These are phyloP conservation scores for Rhabditoides inermis DNA, from an alignment of 2,888 invertebrate genomes.

Conservation along the genomic window DNA sequence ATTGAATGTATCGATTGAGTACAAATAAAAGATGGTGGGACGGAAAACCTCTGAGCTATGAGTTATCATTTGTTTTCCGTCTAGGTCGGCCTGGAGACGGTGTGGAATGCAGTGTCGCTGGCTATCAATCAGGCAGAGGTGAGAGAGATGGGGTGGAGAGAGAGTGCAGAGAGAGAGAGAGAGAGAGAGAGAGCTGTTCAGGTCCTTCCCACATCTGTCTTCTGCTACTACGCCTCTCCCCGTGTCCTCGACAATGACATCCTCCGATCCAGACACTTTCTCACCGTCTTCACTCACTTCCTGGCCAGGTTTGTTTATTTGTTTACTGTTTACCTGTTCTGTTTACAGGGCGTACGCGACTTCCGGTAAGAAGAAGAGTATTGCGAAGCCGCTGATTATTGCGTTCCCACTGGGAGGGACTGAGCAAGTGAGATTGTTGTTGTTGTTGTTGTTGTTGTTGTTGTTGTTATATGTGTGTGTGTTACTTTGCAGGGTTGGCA, in stretches of 20 bases:
- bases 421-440: too few species aligned
- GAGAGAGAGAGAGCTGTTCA: neutral
- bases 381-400: constrained; percentile 24
- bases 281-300: constrained; percentile 25
- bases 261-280: constrained; percentile 25
- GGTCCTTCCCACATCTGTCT: constrained; percentile 3
- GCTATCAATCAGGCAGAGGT: constrained; percentile 33
- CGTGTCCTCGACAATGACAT: neutral
- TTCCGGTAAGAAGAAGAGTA: neutral
- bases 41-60: neutral
- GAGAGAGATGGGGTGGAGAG: constrained; percentile 15
- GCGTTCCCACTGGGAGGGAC: constrained; percentile 19
- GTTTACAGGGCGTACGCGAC: constrained; percentile 10
- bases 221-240: neutral
- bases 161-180: neutral
- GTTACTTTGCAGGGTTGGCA: constrained; percentile 25
- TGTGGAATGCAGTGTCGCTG: constrained; percentile 21
- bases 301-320: constrained; percentile 5
- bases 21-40: neutral
- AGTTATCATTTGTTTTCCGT: neutral
- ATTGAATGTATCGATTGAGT: too few species aligned
- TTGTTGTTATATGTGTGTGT: neutral
- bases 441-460: too few species aligned
- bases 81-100: constrained; percentile 15
- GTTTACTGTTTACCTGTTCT: neutral